Evolutionary conservation across 2,797 vertebrate genomes (phyloP), one percentile per base, ranked within the genome.

Genomic region (Aselliscus stoliczkanus): DNA sequence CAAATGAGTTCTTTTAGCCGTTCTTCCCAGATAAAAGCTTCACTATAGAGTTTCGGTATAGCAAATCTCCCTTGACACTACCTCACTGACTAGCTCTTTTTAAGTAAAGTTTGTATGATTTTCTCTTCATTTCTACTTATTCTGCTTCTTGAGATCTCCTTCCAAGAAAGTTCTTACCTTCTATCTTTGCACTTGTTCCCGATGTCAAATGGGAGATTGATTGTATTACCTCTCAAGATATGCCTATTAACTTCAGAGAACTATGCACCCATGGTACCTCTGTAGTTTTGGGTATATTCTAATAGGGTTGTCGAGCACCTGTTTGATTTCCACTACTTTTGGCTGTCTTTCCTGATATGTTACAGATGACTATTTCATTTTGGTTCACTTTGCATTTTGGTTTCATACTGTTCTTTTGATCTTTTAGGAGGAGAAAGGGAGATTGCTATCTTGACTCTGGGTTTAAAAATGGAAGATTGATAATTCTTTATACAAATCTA

Each of bases 401-500:
- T 86, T 88, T 95, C n/a, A 76, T 76, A 90, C 6, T 86, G 6
- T 47, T 88, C 27, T 87, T 89, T 84, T 60, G 23, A 58, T 79
- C 14, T 67, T 92, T 21, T 34, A 73, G 79, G 70, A 93, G 15
- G 29, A 92, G 42, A 79, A 75, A 23, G 15, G 31, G 62, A 94
- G 70, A 56, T 90, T 73, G 8, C 42, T 87, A 0, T 65, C 50
- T 93, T 95, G 56, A 94, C 47, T 88, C 50, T 79, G 18, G 37
- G 7, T 92, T 90, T 96, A 64, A 79, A 86, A 76, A 20, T 54
- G 50, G 50, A 96, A 94, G 58, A 70, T 31, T 21, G 82, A 3
- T 72, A 77, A 39, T 92, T 95, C 21, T 91, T 94, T n/a, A 25
- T 76, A 62, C 93, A 93, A 96, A 65, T n/a, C n/a, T n/a, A n/a